phyloP scores from a whole-genome alignment of 2,797 vertebrate species.

The Sylvilagus floridanus region DNA sequence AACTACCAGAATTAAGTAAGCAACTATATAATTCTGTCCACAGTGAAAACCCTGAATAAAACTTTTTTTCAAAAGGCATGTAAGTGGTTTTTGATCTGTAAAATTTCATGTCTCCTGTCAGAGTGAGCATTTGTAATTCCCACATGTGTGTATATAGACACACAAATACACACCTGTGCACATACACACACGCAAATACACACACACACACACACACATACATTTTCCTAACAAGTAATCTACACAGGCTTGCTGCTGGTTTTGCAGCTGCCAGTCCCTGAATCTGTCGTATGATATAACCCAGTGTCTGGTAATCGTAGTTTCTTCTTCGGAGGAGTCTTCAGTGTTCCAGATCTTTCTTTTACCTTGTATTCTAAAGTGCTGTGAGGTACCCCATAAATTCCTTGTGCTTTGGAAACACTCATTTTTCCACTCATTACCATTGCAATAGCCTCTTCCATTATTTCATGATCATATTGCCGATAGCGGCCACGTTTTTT shows the following conservation, averaged over 20 bases:
- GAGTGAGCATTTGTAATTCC: conserved; percentile 93
- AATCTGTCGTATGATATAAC: conserved; percentile 94
- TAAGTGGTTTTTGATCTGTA: conserved; percentile 96
- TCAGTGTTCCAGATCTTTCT: conserved; percentile 98
- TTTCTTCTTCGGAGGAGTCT: conserved; percentile 99
- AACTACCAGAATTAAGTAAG: conserved; percentile 93
- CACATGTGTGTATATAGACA: conserved; percentile 87
- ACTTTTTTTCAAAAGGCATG: conserved; percentile 96
- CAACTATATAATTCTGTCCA: conserved; percentile 93
- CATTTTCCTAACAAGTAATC: conserved; percentile 88
- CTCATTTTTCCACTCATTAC: conserved; percentile 99
- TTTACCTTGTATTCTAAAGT: conserved; percentile 99
- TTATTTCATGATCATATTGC: conserved; percentile 98
- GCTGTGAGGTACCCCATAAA: conserved; percentile 99
- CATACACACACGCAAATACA: conserved; percentile 63
- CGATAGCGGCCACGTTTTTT: conserved; percentile 99
- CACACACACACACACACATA: not conserved
- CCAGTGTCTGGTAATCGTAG: conserved; percentile 93
- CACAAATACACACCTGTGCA: conserved; percentile 77
- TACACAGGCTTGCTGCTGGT: conserved; percentile 93
- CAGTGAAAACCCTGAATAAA: conserved; percentile 99
- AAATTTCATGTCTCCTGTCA: conserved; percentile 94
- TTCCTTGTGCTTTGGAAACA: conserved; percentile 99
- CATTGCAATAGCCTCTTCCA: conserved; percentile 99
- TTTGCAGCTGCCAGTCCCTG: conserved; percentile 96